Percentiles rank a stretch among this genome's conserved stretches.
These are phyloP conservation scores for Chondrosia reniformis DNA, from an alignment of 37 sponge, comb jelly and placozoan genomes.

Conservation along the genomic window DNA sequence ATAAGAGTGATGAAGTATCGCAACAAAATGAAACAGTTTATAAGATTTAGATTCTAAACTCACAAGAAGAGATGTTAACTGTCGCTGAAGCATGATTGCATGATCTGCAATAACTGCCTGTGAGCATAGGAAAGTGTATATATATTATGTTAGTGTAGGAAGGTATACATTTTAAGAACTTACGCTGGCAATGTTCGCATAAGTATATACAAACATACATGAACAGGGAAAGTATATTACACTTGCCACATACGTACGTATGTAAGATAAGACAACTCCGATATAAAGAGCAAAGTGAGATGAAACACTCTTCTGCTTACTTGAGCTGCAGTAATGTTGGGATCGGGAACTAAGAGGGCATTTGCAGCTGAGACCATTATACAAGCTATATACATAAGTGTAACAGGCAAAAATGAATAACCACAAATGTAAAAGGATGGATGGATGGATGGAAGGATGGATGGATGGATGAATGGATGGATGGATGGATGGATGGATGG, in stretches of 20 bases:
- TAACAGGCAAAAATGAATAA: too few species aligned
- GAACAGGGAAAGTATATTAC: background rate
- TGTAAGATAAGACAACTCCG: background rate
- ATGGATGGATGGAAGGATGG: too few species aligned
- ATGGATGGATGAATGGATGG: too few species aligned
- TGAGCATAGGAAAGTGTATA: slow-evolving; percentile 16
- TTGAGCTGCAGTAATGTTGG: background rate
- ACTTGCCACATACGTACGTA: background rate
- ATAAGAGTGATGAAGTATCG: too few species aligned
- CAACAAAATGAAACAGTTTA: too few species aligned
- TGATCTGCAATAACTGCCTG: slow-evolving; percentile 6
- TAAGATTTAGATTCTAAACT: too few species aligned
- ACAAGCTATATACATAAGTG: background rate
- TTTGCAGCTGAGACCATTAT: slow-evolving; percentile 15
- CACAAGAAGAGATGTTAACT: background rate
- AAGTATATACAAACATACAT: background rate
- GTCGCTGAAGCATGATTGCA: background rate
- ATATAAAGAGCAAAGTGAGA: too few species aligned
- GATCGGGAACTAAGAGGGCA: slow-evolving; percentile 9
- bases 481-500: too few species aligned
- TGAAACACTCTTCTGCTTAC: too few species aligned
- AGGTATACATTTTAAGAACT: background rate
- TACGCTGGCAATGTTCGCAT: background rate
- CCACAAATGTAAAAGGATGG: too few species aligned
- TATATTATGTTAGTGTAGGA: background rate